Percentiles rank a stretch among this genome's conserved stretches.
phyloP scores from a whole-genome alignment of 2,113 vertebrate genomes.

The Hippocampus zosterae region DNA sequence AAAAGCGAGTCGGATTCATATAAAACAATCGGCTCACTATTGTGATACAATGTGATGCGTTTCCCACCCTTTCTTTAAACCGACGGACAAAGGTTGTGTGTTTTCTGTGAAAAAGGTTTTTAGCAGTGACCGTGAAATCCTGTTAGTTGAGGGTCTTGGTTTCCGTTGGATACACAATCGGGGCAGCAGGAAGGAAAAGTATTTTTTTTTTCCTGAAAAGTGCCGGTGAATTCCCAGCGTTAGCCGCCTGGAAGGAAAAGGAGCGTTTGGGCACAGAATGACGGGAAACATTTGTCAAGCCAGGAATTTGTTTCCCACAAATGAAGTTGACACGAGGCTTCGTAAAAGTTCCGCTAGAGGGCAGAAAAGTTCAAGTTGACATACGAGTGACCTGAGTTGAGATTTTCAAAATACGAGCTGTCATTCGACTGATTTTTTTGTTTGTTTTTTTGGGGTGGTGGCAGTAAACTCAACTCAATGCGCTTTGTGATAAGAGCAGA shows the following conservation, averaged over 20 bases:
- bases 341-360: conserved; percentile 44
- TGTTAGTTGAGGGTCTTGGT: conserved; percentile 51
- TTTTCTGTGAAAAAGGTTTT: conserved; percentile 32
- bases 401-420: background rate
- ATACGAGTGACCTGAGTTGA: background rate
- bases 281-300: conserved; percentile 54
- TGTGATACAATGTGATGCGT: background rate
- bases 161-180: conserved; percentile 54
- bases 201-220: conserved; percentile 51
- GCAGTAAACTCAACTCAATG: background rate
- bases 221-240: conserved; percentile 22
- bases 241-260: conserved; percentile 63
- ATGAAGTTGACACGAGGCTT: conserved; percentile 7
- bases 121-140: conserved; percentile 39
- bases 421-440: too few species aligned
- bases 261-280: conserved; percentile 58
- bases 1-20: background rate
- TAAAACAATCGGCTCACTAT: background rate
- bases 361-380: conserved; percentile 33
- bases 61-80: background rate
- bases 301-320: conserved; percentile 1
- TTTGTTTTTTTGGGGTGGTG: too few species aligned
- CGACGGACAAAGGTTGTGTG: conserved; percentile 19
- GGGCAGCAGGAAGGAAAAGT: conserved; percentile 65
- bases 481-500: background rate